These are phyloP conservation scores for Dicycla oo DNA, from an alignment of 2,888 invertebrate species.

Conservation along the genomic window DNA sequence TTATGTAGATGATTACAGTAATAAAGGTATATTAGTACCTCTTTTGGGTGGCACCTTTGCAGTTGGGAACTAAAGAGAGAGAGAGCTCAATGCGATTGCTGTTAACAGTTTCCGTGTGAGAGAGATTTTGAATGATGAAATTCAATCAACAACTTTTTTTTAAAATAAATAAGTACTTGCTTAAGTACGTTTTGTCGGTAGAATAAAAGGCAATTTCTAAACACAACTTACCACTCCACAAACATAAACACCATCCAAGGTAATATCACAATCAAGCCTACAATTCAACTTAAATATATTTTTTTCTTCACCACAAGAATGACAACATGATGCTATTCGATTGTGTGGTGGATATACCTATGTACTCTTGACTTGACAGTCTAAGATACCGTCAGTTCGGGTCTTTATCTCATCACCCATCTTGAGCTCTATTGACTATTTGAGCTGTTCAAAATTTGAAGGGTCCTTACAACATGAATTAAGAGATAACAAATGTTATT, in stretches of 20 bases:
- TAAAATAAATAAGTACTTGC: not conserved
- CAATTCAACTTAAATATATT: constrained; percentile 30
- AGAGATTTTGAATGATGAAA: not conserved
- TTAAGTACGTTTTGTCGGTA: not conserved
- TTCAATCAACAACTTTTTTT: not conserved
- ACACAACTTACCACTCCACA: not conserved
- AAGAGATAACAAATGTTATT: constrained; percentile 61
- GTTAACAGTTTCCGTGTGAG: not conserved
- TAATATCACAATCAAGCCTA: constrained; percentile 41
- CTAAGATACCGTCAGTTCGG: constrained; percentile 73
- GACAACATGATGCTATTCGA: constrained; percentile 67
- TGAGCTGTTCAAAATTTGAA: constrained; percentile 67
- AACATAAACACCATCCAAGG: constrained; percentile 5
- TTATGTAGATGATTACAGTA: constrained; percentile 17
- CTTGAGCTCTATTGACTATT: constrained; percentile 71
- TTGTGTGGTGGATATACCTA: constrained; percentile 64
- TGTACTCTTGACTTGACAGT: constrained; percentile 71
- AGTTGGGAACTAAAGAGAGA: not conserved
- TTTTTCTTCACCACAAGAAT: constrained; percentile 56
- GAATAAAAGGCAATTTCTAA: not conserved
- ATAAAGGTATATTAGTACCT: not conserved
- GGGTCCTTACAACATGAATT: constrained; percentile 68
- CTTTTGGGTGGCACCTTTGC: not conserved
- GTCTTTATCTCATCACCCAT: constrained; percentile 74
- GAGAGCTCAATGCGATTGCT: not conserved